These are phyloP conservation scores for Pipa parva DNA, from an alignment of 2,113 vertebrate species.

Conservation along the genomic window DNA sequence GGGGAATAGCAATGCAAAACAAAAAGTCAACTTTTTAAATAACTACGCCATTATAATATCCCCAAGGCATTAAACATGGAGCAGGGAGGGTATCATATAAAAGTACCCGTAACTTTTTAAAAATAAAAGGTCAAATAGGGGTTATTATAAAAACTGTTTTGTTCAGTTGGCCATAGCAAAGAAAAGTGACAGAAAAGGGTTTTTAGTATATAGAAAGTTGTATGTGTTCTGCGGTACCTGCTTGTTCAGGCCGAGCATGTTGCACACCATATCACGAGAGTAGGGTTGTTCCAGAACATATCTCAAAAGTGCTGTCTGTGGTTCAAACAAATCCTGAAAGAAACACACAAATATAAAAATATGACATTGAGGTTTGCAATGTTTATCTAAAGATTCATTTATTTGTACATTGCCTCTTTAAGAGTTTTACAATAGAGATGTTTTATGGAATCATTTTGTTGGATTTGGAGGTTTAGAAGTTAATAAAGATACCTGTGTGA, in stretches of 20 bases:
- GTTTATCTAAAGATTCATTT: too few species aligned
- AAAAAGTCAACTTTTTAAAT: slow-evolving; percentile 66
- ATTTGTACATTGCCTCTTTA: too few species aligned
- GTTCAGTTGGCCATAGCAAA: slow-evolving; percentile 73
- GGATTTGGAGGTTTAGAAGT: too few species aligned
- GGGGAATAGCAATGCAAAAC: slow-evolving; percentile 79
- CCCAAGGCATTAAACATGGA: slow-evolving; percentile 64
- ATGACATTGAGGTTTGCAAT: too few species aligned
- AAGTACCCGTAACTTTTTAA: slow-evolving; percentile 55
- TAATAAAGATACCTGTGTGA: too few species aligned
- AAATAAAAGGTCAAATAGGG: slow-evolving; percentile 42
- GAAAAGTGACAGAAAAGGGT: slow-evolving; percentile 67
- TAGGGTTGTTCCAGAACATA: slow-evolving; percentile 97
- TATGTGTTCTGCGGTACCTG: slow-evolving; percentile 79
- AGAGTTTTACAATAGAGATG: too few species aligned
- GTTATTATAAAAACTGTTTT: slow-evolving; percentile 67
- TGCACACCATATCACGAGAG: slow-evolving; percentile 99
- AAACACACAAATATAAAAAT: slow-evolving; percentile 53
- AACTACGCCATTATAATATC: slow-evolving; percentile 61
- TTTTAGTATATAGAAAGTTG: slow-evolving; percentile 61
- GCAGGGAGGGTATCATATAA: slow-evolving; percentile 56
- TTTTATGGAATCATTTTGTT: too few species aligned
- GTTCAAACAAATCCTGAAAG: slow-evolving; percentile 93
- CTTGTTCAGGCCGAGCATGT: slow-evolving; percentile 99
- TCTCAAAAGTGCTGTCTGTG: slow-evolving; percentile 91